phyloP scores from a whole-genome alignment of 2,797 vertebrate species.

The Enteromius paludinosus region DNA sequence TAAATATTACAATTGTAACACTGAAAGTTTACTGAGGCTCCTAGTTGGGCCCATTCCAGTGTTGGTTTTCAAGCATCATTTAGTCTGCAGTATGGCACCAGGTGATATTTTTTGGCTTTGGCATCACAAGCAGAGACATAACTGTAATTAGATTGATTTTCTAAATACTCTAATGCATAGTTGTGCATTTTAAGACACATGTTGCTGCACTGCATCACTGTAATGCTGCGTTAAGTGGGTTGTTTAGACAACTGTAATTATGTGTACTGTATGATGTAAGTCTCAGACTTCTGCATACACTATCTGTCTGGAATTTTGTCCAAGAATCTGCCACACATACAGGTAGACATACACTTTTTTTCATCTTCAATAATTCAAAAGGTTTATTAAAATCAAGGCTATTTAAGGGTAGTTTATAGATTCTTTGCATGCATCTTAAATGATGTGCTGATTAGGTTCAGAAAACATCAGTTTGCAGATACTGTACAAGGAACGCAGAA shows the following conservation, averaged over 20 bases:
- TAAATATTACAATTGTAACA: not conserved
- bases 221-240: slow-evolving; percentile 21
- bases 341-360: not conserved
- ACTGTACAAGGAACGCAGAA: slow-evolving; percentile 30
- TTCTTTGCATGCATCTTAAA: slow-evolving; percentile 13
- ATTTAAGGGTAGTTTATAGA: not conserved
- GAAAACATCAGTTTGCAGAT: slow-evolving; percentile 41
- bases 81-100: slow-evolving; percentile 23
- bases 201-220: slow-evolving; percentile 17
- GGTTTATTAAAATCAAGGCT: not conserved
- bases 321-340: slow-evolving; percentile 15
- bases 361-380: not conserved
- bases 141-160: slow-evolving; percentile 32
- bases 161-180: slow-evolving; percentile 37
- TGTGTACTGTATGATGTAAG: slow-evolving; percentile 24
- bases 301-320: slow-evolving; percentile 35
- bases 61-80: slow-evolving; percentile 13
- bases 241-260: slow-evolving; percentile 49
- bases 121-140: slow-evolving; percentile 16
- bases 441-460: slow-evolving; percentile 27
- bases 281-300: slow-evolving; percentile 32
- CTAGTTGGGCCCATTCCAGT: not conserved
- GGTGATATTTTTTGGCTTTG: slow-evolving; percentile 31
- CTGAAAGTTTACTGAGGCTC: not conserved
- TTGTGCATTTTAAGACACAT: slow-evolving; percentile 24